Base-by-base conservation (phyloP, 2,113 vertebrate species). In the Colistium nudipinnis region DNA sequence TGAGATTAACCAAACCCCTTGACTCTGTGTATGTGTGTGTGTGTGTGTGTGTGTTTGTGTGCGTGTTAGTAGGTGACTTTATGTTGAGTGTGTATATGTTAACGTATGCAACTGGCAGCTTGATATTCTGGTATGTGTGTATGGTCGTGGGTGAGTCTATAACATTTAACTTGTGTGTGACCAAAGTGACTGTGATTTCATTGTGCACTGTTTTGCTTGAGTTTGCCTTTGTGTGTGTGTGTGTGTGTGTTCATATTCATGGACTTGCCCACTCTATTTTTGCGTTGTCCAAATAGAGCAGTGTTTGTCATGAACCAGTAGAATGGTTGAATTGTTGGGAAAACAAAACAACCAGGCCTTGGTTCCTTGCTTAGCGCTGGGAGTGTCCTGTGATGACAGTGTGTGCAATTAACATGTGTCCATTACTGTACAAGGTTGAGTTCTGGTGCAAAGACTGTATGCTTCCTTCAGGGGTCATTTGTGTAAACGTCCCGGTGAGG, bases 301-400 rank as follows among this genome's bases (percentile, higher is more conserved):
- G 44, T 79, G 81, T 82, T 75, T 82, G 74, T 87, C 69, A 82
- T 66, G 49, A 62, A 51, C 43, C 36, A 3, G 65, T 17, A 82
- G 68, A 87, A 85, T 82, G 24, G 62, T 22, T 24, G 33, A 59
- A 80, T 89, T 90, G 83, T 89, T 69, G 25, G 57, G 68, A 62
- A 80, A 76, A 54, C 62, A 81, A 74, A 83, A 90, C 80, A 87
- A 79, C 74, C 70, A 68, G 73, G 69, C 59, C 51, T 82, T 70
- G 39, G 36, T 84, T 62, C 22, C 19, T 14, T 17, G 31, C 12
- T 22, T 24, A 62, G 72, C 80, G 75, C 48, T 68, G 16, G 51
- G 60, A 64, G 63, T 17, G 36, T 44, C 66, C 38, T 57, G 60
- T 67, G 79, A 84, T 86, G 77, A 74, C 52, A 52, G 19, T 63